These are phyloP conservation scores for crab-eating macaque (Macaca fascicularis) DNA, from an alignment of 2,113 vertebrate genomes.

Conservation along the genomic window T2T-MFA8v1.1 NC_088386.1:67656001-67656500, in stretches of 20 bases:
- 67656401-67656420: background rate
- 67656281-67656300: background rate
- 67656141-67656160: background rate
- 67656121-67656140: background rate
- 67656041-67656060: background rate
- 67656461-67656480: background rate
- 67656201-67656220: background rate
- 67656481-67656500: background rate
- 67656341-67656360: no score
- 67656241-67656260: background rate
- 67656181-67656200: background rate
- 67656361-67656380: background rate
- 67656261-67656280: background rate
- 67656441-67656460: background rate
- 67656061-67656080: background rate
- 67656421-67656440: background rate
- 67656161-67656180: background rate
- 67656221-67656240: background rate
- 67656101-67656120: background rate
- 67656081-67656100: background rate
- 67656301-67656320: background rate
- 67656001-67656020: rapidly evolving
- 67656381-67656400: background rate
- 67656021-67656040: rapidly evolving
- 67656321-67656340: background rate